phyloP scores from a whole-genome alignment of 1,140 invertebrate species.

The Ips nitidus region DNA sequence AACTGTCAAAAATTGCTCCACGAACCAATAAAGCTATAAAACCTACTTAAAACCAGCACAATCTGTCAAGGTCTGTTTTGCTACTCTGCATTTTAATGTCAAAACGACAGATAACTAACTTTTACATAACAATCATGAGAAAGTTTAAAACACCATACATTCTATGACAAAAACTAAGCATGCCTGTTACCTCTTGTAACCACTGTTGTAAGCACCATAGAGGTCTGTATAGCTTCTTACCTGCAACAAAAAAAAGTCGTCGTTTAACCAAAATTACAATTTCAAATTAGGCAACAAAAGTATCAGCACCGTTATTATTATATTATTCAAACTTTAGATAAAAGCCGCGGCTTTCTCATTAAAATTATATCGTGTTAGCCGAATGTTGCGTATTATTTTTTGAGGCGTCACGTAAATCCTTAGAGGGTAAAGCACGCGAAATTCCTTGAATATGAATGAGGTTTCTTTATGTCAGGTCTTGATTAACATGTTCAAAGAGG shows the following conservation, averaged over 20 bases:
- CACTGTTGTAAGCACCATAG: too few relatives aligned
- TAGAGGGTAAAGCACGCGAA: slow-evolving; percentile 20
- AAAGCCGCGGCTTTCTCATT: slow-evolving; percentile 14
- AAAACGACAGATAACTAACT: too few relatives aligned
- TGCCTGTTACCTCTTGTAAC: too few relatives aligned
- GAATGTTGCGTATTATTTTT: slow-evolving; percentile 28
- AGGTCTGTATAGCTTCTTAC: neutral
- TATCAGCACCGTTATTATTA: slow-evolving; percentile 23
- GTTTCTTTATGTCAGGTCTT: slow-evolving; percentile 18
- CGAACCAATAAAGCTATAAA: too few relatives aligned
- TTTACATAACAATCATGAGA: too few relatives aligned
- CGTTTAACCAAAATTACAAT: slow-evolving; percentile 4
- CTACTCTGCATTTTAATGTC: too few relatives aligned
- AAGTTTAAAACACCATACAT: too few relatives aligned
- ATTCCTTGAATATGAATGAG: slow-evolving; percentile 28
- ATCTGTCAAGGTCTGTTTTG: too few relatives aligned
- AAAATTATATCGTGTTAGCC: slow-evolving; percentile 16
- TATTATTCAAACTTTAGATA: slow-evolving; percentile 23
- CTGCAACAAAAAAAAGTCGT: slow-evolving; percentile 2
- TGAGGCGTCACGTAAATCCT: slow-evolving; percentile 18
- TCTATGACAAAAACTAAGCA: too few relatives aligned
- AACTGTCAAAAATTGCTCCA: too few relatives aligned
- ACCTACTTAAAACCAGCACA: too few relatives aligned
- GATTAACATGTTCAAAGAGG: slow-evolving; percentile 24
- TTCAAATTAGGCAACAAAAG: slow-evolving; percentile 4